These are phyloP conservation scores for Caenorhabditis japonica DNA, from an alignment of 2,888 invertebrate genomes.

Conservation along the genomic window DNA sequence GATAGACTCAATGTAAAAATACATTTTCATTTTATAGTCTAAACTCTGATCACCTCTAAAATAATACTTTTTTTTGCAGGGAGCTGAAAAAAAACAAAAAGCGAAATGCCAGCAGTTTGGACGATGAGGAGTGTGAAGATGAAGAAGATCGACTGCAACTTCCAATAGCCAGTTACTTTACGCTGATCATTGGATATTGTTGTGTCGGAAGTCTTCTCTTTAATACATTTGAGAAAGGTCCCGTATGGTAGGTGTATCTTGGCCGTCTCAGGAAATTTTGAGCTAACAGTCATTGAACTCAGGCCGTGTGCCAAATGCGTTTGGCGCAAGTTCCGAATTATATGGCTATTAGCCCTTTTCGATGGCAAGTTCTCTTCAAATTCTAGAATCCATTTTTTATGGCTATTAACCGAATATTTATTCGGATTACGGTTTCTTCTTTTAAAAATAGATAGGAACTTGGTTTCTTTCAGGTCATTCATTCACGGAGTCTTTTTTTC, in stretches of 20 bases:
- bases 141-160: slow-evolving; percentile 73
- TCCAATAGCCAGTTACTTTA: slow-evolving; percentile 77
- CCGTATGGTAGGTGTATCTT: slow-evolving; percentile 70
- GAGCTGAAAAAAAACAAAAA: slow-evolving; percentile 67
- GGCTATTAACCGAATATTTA: no score
- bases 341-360: no score
- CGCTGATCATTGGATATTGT: slow-evolving; percentile 77
- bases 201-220: slow-evolving; percentile 74
- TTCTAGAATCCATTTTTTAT: no score
- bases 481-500: slow-evolving; percentile 77
- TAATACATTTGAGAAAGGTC: slow-evolving; percentile 75
- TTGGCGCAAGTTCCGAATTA: no score
- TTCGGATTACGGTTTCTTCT: no score
- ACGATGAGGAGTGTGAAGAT: slow-evolving; percentile 64
- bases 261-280: no score
- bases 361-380: no score
- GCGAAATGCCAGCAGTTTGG: slow-evolving; percentile 51
- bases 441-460: no score
- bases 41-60: neutral
- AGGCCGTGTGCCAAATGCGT: no score
- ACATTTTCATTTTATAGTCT: neutral
- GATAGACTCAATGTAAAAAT: slow-evolving; percentile 70
- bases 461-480: slow-evolving; percentile 77
- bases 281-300: no score
- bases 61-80: slow-evolving; percentile 50